Evolutionary conservation across 2,888 invertebrate species (phyloP).

Genomic region (Synergus laeviventris): DNA sequence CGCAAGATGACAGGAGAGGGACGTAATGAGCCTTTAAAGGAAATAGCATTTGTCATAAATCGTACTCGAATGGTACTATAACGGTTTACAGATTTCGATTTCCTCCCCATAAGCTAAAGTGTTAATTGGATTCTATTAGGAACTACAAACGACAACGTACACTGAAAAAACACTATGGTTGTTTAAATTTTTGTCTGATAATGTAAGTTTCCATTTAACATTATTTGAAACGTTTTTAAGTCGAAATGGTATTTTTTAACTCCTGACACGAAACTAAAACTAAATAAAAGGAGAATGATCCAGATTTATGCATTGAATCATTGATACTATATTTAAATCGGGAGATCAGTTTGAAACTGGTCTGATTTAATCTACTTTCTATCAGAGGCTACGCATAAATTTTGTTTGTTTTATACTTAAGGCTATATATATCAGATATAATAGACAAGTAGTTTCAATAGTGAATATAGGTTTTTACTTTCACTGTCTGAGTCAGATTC

Average conservation of each 20-base stretch:
- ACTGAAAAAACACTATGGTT: no score
- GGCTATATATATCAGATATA: background rate
- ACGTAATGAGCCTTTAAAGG: slow-evolving; percentile 26
- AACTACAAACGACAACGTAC: background rate
- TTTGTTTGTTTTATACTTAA: slow-evolving; percentile 22
- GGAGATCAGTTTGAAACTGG: slow-evolving; percentile 32
- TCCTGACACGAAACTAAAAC: background rate
- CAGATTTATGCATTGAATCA: slow-evolving; percentile 12
- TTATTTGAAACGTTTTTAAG: no score
- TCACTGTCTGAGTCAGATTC: background rate
- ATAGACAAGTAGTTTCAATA: background rate
- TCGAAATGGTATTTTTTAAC: no score
- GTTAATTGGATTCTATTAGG: slow-evolving; percentile 4
- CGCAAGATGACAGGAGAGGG: slow-evolving; percentile 26
- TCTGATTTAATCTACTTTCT: slow-evolving; percentile 30
- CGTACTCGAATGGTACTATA: slow-evolving; percentile 9
- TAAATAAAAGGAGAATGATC: slow-evolving; percentile 6
- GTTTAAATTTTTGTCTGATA: no score
- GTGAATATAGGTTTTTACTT: background rate
- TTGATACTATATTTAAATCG: slow-evolving; percentile 26
- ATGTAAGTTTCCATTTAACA: no score
- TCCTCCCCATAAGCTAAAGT: slow-evolving; percentile 14
- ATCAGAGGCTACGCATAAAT: background rate
- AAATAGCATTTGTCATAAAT: slow-evolving; percentile 34
- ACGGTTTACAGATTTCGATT: slow-evolving; percentile 27